Conservation (phyloP, 2,797 vertebrate species). For the Rhinichthys osculus region DNA sequence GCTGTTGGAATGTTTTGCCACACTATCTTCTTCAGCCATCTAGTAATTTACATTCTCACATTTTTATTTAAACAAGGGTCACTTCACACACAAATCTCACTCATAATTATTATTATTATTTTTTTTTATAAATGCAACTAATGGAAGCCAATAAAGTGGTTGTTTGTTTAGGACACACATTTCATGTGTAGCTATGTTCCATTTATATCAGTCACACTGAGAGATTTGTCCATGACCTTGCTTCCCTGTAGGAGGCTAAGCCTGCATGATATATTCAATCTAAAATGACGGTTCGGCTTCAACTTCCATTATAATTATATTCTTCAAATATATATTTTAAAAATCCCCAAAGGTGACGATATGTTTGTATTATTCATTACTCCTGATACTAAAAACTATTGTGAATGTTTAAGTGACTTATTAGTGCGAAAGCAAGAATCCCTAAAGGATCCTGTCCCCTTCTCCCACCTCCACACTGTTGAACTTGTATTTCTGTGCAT, state of each 20-base stretch:
- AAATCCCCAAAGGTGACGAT: neutral
- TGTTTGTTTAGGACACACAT: slow-evolving; percentile 27
- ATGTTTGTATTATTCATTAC: neutral
- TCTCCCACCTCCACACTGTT: neutral
- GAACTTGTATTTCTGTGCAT: neutral
- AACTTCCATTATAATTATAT: slow-evolving; percentile 1
- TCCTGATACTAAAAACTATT: neutral
- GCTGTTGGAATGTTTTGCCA: slow-evolving; percentile 57
- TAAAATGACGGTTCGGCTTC: neutral
- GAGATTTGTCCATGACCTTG: slow-evolving; percentile 26
- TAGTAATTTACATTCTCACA: slow-evolving; percentile 54
- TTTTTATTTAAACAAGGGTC: slow-evolving; percentile 59
- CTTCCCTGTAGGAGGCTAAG: slow-evolving; percentile 6
- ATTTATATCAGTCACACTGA: slow-evolving; percentile 12
- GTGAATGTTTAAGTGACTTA: neutral
- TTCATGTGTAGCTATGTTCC: slow-evolving; percentile 17
- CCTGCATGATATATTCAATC: neutral
- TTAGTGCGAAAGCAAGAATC: neutral
- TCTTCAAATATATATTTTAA: neutral
- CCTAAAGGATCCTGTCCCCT: neutral
- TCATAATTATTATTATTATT: too few species aligned
- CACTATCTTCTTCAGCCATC: slow-evolving; percentile 57
- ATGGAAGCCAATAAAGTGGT: slow-evolving; percentile 4
- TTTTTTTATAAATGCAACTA: neutral
- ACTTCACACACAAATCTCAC: slow-evolving; percentile 11